Evolutionary conservation across 2,888 invertebrate species (phyloP), one percentile per base, ranked within the genome.

Genomic region (Alentia gelatinosa): DNA sequence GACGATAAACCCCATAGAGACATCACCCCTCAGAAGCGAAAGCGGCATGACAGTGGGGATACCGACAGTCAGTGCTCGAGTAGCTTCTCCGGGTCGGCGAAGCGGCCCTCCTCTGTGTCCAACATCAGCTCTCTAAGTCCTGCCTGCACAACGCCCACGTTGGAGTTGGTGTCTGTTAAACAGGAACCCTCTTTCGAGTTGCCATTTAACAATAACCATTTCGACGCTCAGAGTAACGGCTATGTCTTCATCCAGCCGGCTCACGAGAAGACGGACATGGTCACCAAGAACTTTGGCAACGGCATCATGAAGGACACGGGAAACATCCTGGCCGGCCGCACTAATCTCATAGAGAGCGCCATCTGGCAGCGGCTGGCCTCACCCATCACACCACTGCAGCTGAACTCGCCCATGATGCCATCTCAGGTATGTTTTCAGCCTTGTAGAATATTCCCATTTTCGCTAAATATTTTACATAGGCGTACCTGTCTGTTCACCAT

Each of bases 101-200:
- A 84, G 42, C 84, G 40, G n/a, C 30, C 84, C 7, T 84, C 42
- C 84, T 84, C 84, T 40, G n/a, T 42, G n/a, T 84, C 84, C n/a
- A 79, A 33, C 12, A 9, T 30, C 26, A 84, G 84, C 42, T 79
- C 79, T n/a, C 79, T 39, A 7, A 79, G 79, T 35, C 26, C 42
- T 4, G 84, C 47, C 84, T 19, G 79, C 35, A 84, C 42, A 12
- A 42, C 42, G 5, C 42, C 84, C 26, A 30, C 47, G 3, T 42
- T 47, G 26, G 26, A 40, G 40, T n/a, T 84, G 12, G 84, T 84
- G 84, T 7, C 84, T n/a, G 26, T 84, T 30, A 84, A 84, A n/a
- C 84, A 84, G 26, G 84, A 84, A n/a, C 84, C 84, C 47, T 26
- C 9, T 5, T 5, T 9, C 4, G 75, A 75, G 33, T 9, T 35